Base-by-base conservation (phyloP, 2,113 vertebrate genomes). In the Speoplatyrhinus poulsoni region DNA sequence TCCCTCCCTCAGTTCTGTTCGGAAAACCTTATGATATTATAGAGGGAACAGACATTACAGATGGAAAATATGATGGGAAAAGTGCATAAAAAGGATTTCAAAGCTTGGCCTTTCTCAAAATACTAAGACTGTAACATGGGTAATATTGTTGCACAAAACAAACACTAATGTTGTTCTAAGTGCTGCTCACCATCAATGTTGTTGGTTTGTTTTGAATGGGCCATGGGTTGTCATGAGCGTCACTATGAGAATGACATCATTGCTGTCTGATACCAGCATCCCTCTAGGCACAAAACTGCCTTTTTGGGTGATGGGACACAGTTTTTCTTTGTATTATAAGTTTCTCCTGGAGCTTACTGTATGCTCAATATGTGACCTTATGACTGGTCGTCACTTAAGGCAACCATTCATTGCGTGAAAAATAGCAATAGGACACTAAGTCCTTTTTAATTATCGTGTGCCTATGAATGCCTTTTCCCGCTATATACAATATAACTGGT, bases 161-260 rank as follows among this genome's bases (percentile, higher is more conserved):
- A 17, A 1, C 0, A 11, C 16, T 50, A 52, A 17, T 41, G 1
- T 6, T 68, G 32, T 69, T 76, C 1, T 41, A 8, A 5, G 4
- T 41, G 7, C 53, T 75, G 36, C 76, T 62, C 57, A 65, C 49
- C 52, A 3, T 56, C 65, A 79, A 60, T 53, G 16, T 41, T 41
- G 4, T 41, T 7, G 60, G 62, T 89, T 87, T 91, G 87, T 91
- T 91, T 90, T 36, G 70, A 79, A 62, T n/a, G 13, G 76, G 66
- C 58, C 75, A 16, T 3, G 50, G 69, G 86, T 86, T 92, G 87
- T 88, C 82, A 86, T 65, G 89, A 78, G 77, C 12, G 69, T 73
- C 63, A 13, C 77, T 13, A 66, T 83, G 88, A 85, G 89, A 88
- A 82, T 90, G 66, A 91, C 82, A 81, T 88, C 86, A 89, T 74